Evolutionary conservation across 2,888 invertebrate genomes (phyloP).

Genomic region (Idaea dimidiata): DNA sequence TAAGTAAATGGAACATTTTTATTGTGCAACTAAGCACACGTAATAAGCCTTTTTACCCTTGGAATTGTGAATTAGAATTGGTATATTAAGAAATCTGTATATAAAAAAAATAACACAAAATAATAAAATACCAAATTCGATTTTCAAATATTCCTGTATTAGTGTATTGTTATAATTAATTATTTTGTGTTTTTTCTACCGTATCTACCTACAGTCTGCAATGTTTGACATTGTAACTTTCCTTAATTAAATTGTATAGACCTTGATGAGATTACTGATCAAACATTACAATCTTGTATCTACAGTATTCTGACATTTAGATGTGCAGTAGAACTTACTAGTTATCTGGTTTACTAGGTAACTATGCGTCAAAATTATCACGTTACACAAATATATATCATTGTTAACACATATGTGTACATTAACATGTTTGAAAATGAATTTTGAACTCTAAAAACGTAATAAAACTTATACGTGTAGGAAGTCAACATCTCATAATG

Average conservation of each 20-base stretch:
- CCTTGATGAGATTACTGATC: slow-evolving; percentile 47
- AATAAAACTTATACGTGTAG: slow-evolving; percentile 16
- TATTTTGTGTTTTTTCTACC: too few relatives aligned
- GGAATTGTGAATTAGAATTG: too few relatives aligned
- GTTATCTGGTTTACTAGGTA: slow-evolving; percentile 25
- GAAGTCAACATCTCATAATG: neutral
- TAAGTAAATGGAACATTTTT: too few relatives aligned
- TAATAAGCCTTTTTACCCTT: too few relatives aligned
- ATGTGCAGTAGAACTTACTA: slow-evolving; percentile 18
- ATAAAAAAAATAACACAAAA: too few relatives aligned
- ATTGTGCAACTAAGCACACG: too few relatives aligned
- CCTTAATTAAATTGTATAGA: slow-evolving; percentile 11
- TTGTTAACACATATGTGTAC: slow-evolving; percentile 3
- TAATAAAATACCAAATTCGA: too few relatives aligned
- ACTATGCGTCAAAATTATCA: slow-evolving; percentile 10
- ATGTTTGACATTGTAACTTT: slow-evolving; percentile 7
- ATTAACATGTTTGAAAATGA: neutral
- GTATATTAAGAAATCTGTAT: too few relatives aligned
- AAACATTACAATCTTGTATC: slow-evolving; percentile 46
- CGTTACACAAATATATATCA: slow-evolving; percentile 14
- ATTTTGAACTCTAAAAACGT: neutral
- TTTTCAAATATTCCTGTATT: too few relatives aligned
- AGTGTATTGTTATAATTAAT: too few relatives aligned
- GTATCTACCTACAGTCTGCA: slow-evolving; percentile 12
- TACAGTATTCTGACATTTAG: slow-evolving; percentile 12